Evolutionary conservation across 2,113 vertebrate species (phyloP).

Genomic region (Onychostoma macrolepis): DNA sequence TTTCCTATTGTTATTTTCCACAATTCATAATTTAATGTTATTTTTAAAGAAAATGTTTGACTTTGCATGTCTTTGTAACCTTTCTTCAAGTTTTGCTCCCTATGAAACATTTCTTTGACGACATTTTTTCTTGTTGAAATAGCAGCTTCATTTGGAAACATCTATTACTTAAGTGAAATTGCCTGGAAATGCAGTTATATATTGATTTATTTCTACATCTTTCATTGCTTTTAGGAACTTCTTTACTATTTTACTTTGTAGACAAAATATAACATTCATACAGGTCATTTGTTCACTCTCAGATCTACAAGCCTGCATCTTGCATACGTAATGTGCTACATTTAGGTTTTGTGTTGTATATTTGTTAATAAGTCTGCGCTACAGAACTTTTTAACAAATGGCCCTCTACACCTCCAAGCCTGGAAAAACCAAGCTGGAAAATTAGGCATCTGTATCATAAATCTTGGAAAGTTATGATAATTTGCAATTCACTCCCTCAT

Average conservation of each 20-base stretch:
- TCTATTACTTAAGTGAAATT: background rate
- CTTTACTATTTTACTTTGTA: background rate
- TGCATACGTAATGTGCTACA: background rate
- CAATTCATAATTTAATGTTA: background rate
- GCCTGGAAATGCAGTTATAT: background rate
- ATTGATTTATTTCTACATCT: background rate
- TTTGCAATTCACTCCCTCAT: conserved; percentile 86
- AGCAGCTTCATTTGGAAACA: background rate
- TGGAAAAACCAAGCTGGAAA: conserved; percentile 73
- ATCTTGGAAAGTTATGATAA: conserved; percentile 85
- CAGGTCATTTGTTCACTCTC: background rate
- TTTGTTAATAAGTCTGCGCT: conserved; percentile 72
- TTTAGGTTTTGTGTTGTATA: conserved; percentile 48
- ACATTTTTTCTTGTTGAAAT: background rate
- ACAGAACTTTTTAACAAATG: conserved; percentile 82
- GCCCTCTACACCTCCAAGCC: conserved; percentile 64
- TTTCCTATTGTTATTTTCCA: background rate
- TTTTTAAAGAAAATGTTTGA: background rate
- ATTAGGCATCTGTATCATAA: conserved; percentile 82
- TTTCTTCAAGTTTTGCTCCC: background rate
- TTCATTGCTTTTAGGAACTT: background rate
- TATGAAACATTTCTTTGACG: background rate
- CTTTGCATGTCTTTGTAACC: background rate
- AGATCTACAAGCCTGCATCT: background rate
- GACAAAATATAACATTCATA: background rate